Percentiles rank a stretch among this genome's conserved stretches.
phyloP scores from a whole-genome alignment of 2,888 invertebrate species.

The Euclidia mi region DNA sequence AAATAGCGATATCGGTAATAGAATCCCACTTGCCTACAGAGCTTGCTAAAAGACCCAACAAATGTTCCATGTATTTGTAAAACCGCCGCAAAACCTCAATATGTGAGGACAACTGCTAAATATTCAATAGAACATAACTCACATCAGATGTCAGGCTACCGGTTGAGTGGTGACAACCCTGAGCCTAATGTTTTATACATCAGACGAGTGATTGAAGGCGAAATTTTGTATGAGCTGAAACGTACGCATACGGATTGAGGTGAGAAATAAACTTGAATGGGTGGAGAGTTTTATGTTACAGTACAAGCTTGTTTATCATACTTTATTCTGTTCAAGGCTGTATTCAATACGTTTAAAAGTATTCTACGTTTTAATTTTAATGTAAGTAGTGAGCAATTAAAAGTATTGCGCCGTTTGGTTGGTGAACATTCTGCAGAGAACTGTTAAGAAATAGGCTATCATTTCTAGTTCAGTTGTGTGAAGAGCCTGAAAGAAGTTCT shows the following conservation, averaged over 20 bases:
- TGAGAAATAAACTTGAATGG: neutral
- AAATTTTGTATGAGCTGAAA: constrained; percentile 46
- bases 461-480: too few species aligned
- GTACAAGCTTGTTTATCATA: too few species aligned
- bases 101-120: constrained; percentile 59
- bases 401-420: too few species aligned
- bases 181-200: constrained; percentile 68
- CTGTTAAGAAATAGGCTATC: too few species aligned
- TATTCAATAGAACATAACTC: constrained; percentile 73
- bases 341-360: too few species aligned
- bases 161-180: constrained; percentile 54
- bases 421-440: too few species aligned
- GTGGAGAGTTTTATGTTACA: neutral
- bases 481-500: too few species aligned
- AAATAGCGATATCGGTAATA: too few species aligned
- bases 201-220: constrained; percentile 59
- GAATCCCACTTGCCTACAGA: too few species aligned
- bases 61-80: constrained; percentile 29
- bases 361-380: too few species aligned
- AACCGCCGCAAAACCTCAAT: constrained; percentile 45
- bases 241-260: constrained; percentile 11
- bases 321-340: too few species aligned
- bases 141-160: constrained; percentile 49
- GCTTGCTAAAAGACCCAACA: neutral
- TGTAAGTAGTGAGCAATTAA: too few species aligned